phyloP scores from a whole-genome alignment of 2,113 vertebrate species.

The Herpetotheres cachinnans region DNA sequence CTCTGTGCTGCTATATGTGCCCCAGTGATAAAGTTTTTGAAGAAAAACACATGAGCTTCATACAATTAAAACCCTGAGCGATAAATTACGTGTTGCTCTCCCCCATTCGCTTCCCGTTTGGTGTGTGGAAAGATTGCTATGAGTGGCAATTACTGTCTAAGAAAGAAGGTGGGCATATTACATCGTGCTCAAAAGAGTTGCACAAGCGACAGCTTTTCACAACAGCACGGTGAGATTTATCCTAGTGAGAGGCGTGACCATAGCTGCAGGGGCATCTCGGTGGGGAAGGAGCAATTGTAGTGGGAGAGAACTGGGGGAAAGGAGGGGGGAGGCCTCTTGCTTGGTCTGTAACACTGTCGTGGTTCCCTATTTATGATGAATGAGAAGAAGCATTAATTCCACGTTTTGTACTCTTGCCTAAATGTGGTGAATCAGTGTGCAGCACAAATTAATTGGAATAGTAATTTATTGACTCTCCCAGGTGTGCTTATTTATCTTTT shows the following conservation, averaged over 20 bases:
- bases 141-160: neutral
- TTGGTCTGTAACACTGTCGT: neutral
- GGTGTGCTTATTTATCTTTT: neutral
- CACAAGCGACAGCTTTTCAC: neutral
- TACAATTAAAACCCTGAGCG: neutral
- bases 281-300: neutral
- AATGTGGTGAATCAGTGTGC: neutral
- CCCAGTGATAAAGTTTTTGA: neutral
- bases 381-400: neutral
- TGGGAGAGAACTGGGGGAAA: neutral
- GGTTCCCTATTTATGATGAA: neutral
- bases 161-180: neutral
- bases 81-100: neutral
- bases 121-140: neutral
- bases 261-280: neutral
- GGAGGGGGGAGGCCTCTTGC: neutral
- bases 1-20: neutral
- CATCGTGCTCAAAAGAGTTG: neutral
- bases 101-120: neutral
- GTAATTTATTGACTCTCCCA: neutral
- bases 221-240: neutral
- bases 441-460: neutral
- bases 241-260: neutral
- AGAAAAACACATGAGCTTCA: neutral
- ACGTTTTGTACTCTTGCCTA: neutral